Percentiles rank a stretch among this genome's conserved stretches.
These are phyloP conservation scores for Eupeodes latifasciatus DNA, from an alignment of 2,888 invertebrate species.

Conservation along the genomic window DNA sequence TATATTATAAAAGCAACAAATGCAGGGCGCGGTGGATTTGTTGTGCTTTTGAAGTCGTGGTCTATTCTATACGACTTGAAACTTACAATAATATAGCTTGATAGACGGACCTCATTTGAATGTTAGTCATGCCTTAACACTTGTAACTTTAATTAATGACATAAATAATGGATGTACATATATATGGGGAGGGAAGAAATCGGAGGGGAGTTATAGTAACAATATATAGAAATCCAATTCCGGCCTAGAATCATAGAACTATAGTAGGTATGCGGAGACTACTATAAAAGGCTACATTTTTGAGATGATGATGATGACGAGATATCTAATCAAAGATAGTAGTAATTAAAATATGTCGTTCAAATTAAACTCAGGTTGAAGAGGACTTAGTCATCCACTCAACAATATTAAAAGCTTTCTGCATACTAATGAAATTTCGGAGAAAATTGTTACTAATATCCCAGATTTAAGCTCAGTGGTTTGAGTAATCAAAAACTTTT, in stretches of 20 bases:
- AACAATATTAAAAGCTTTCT: not conserved
- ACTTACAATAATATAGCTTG: slow-evolving; percentile 17
- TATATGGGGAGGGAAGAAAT: not conserved
- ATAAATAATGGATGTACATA: not conserved
- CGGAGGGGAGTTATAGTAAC: not conserved
- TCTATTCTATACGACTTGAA: slow-evolving; percentile 20
- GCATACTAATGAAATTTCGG: not conserved
- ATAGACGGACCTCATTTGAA: slow-evolving; percentile 70
- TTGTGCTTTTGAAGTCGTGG: slow-evolving; percentile 60
- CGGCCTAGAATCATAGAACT: slow-evolving; percentile 2
- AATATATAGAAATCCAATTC: not conserved
- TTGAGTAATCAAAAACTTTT: no score
- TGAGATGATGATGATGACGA: no score
- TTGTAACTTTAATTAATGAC: slow-evolving; percentile 74
- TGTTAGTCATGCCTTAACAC: slow-evolving; percentile 73
- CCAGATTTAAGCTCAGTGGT: no score
- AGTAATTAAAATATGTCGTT: not conserved
- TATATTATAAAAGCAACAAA: not conserved
- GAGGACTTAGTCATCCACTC: not conserved
- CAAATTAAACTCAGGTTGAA: not conserved
- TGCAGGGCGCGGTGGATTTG: slow-evolving; percentile 31
- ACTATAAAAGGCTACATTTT: not conserved
- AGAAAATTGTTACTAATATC: not conserved
- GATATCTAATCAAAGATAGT: not conserved
- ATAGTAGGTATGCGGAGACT: no score